These are phyloP conservation scores for Sinhomidia bicolor DNA, from an alignment of 2,888 invertebrate genomes.

Conservation along the genomic window DNA sequence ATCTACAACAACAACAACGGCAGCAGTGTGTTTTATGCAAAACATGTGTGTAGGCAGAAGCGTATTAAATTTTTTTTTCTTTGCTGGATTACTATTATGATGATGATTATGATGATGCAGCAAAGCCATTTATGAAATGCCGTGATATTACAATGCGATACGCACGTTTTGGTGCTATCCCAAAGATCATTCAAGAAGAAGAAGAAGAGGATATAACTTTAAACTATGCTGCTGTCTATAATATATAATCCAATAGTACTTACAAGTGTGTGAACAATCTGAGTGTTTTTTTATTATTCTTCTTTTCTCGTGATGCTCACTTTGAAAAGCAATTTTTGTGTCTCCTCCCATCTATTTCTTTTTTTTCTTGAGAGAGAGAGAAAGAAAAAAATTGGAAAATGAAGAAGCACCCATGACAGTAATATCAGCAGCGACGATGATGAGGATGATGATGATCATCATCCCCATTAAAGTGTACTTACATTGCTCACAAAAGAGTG, in stretches of 20 bases:
- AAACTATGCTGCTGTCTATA: neutral
- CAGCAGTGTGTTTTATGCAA: constrained; percentile 24
- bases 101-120: constrained; percentile 51
- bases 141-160: constrained; percentile 4
- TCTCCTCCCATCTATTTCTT: constrained; percentile 44
- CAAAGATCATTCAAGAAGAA: constrained; percentile 11
- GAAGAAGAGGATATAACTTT: neutral
- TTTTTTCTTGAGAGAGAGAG: neutral
- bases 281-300: neutral
- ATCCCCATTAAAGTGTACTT: constrained; percentile 27
- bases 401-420: constrained; percentile 56
- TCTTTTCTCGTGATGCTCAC: constrained; percentile 36
- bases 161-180: constrained; percentile 15
- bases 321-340: constrained; percentile 48
- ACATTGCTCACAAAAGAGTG: too few species aligned
- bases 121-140: constrained; percentile 55
- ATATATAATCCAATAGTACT: neutral
- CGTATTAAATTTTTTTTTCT: constrained; percentile 58
- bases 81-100: constrained; percentile 32
- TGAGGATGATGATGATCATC: constrained; percentile 9
- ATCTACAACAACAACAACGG: neutral
- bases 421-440: neutral
- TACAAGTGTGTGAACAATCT: constrained; percentile 40
- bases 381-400: constrained; percentile 31
- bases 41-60: constrained; percentile 60